Base-by-base conservation (phyloP, 2,888 invertebrate species). In the Cremastinae sp. region DNA sequence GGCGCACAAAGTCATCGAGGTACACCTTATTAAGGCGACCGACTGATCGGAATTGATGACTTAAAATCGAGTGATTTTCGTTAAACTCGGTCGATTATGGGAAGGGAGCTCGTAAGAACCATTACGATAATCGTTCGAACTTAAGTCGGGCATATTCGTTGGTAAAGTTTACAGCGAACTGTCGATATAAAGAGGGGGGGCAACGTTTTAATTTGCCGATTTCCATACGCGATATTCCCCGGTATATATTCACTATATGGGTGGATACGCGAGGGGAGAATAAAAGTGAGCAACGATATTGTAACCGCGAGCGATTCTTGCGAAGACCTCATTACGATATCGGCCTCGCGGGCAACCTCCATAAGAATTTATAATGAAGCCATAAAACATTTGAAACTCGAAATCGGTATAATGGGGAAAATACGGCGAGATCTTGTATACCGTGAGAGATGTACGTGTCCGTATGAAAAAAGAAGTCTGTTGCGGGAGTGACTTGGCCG, bases 101-200 rank as follows among this genome's bases (percentile, higher is more conserved):
- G 43, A 28, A 43, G 18, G 10, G 16, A 47, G 2, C 2, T 10
- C 16, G 16, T n/a, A 47, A 10, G 4, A 8, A 16, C 12, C 16
- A 53, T 65, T 34, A 18, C 51, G 73, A 65, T 41, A 34, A 41
- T 66, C 36, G 51, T 36, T 34, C 2, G 20, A 20, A 45, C 20
- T n/a, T 65, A 72, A 65, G 58, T 59, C 73, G 65, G 59, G 73
- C 73, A 73, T n/a, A n/a, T 73, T 66, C 43, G 20, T 51, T 61
- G 34, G 41, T 10, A 20, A 51, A 66, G 10, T 73, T 59, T 66
- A 66, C 49, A 43, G 9, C 22, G 7, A 16, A 43, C 51, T 66
- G 73, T 61, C 53, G 49, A 5, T 20, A 9, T 45, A 59, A 58
- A 65, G 20, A 66, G 36, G 34, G 28, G 36, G 34, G 28, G 43